Conservation (phyloP, 2,113 vertebrate species). For the Alexandromys fortis region DNA sequence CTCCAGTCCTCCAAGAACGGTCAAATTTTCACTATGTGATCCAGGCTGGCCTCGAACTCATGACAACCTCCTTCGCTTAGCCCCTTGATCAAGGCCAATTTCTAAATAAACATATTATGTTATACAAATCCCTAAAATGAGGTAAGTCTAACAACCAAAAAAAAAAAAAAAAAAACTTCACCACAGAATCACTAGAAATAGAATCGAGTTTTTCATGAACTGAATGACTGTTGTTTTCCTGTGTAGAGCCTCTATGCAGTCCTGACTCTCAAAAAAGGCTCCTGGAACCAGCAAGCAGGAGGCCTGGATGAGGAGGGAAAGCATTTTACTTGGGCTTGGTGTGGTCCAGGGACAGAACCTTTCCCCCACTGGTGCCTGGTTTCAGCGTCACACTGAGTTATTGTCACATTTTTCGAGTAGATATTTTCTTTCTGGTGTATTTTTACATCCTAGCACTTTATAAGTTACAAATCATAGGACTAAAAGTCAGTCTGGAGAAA, state of each 20-base stretch:
- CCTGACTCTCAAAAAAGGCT: background rate
- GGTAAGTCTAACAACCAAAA: background rate
- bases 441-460: background rate
- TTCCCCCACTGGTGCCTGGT: background rate
- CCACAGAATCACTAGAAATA: background rate
- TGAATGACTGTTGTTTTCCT: background rate
- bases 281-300: background rate
- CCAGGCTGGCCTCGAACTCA: background rate
- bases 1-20: background rate
- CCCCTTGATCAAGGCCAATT: background rate
- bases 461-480: slow-evolving; percentile 7
- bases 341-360: background rate
- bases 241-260: background rate
- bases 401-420: background rate
- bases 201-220: background rate
- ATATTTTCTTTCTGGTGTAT: slow-evolving; percentile 7
- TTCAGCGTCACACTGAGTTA: background rate
- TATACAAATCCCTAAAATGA: background rate
- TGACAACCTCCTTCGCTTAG: background rate
- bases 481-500: slow-evolving; percentile 34
- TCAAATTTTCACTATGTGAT: too few relatives aligned
- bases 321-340: background rate
- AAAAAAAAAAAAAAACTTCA: too few relatives aligned
- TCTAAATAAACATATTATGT: background rate
- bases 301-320: background rate